Evolutionary conservation across 2,113 vertebrate genomes (phyloP), one percentile per base, ranked within the genome.

Genomic region (Nothoprocta perdicaria): DNA sequence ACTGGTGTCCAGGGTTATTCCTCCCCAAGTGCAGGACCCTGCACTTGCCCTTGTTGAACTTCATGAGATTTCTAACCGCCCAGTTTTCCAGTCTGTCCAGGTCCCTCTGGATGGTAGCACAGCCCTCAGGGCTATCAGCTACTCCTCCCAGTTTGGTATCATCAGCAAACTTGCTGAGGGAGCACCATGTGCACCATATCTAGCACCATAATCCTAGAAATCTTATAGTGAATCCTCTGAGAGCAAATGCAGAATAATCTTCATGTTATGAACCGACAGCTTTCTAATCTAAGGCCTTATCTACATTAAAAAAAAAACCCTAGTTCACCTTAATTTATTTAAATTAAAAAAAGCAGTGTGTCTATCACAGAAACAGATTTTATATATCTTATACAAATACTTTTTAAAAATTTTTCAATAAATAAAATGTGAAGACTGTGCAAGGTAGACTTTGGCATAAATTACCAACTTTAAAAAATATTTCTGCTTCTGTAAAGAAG

Each of bases 281-380:
- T 16, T 81, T 68, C 19, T 46, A 19, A 87, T 2, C 7, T 50
- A 22, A 76, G 11, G 26, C 72, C 31, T 80, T 52, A 78, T 2
- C 46, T 57, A 65, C 9, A 67, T 14, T 48, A 22, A 57, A 57
- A 55, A 88, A 35, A 3, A 29, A 66, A 4, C 23, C 73, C 0
- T 62, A 7, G 40, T 77, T 84, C 75, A 77, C 21, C 19, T 82
- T 84, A 48, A 79, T 52, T 26, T 57, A 5, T 3, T 68, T 86
- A 48, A 46, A 46, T 48, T 14, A 68, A 46, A 29, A 29, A 4
- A 58, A 72, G 1, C 0, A 16, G n/a, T 33, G 35, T 71, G 50
- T 16, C n/a, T 80, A 40, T 35, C 48, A 66, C 24, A 57, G 33
- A 10, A 80, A 21, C 5, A 4, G 53, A 35, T 87, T 89, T 65